Evolutionary conservation across 2,113 vertebrate species (phyloP), one percentile per base, ranked within the genome.

Genomic region (Mesocricetus auratus): DNA sequence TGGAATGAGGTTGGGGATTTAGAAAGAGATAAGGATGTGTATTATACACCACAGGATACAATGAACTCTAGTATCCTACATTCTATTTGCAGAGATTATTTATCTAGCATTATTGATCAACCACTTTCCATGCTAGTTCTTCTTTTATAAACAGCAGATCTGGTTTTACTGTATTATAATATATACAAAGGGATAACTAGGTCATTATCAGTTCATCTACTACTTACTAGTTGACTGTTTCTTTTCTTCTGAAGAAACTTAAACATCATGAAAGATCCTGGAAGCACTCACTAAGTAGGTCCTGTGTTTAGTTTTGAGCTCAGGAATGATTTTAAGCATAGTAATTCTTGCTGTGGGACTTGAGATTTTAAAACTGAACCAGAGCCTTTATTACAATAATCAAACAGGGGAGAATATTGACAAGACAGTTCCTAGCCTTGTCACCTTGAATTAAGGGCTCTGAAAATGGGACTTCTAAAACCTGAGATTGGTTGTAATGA

Each of bases 351-450:
- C 56, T 60, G 0, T 42, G 24, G n/a, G 45, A 86, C n/a, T 58
- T 29, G 29, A 26, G 86, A 53, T 81, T 89, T 90, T 94, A 64
- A 91, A 89, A 66, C 64, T 91, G 10, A n/a, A 58, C 16, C 62
- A 60, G 26, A 94, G 47, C 3, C 15, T 95, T 96, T 81, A 69
- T 90, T 53, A 56, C 36, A 75, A n/a, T 90, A 94, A 92, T 3
- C 68, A 95, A 90, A 71, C 21, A 90, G 50, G 97, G 12, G 75
- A 95, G 24, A 42, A 7, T 75, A 26, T 88, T 85, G 79, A 92
- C 77, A 88, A 89, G 31, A 19, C 45, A 79, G 9, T 91, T 96
- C 31, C 12, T 88, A 56, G 79, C 22, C 75, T 78, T 62, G 77
- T 93, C 13, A 60, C 4, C 31, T 62, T 85, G 36, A 53, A 79